A percentile compares a stretch with the other conserved stretches of the same genome.
These are phyloP conservation scores for Amniataba percoides DNA, from an alignment of 2,797 vertebrate genomes.

Conservation along the genomic window DNA sequence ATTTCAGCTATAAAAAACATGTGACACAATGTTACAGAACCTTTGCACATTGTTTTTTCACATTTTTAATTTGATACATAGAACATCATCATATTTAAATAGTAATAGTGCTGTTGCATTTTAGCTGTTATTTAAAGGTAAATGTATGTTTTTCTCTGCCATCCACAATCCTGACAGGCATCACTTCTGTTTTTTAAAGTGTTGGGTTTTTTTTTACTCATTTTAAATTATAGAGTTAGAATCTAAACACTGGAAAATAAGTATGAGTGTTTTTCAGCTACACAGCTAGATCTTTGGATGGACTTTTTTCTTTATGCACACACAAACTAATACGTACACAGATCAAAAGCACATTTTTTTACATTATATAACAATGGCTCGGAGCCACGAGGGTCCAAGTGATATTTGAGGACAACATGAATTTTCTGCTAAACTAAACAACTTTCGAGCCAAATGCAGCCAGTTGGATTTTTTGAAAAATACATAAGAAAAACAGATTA, in stretches of 20 bases:
- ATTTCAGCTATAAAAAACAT: slow-evolving; percentile 21
- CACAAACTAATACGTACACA: background rate
- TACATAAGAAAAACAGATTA: slow-evolving; percentile 52
- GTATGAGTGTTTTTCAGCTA: background rate
- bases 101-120: background rate
- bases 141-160: background rate
- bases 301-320: background rate
- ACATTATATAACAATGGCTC: slow-evolving; percentile 48
- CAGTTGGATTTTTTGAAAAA: slow-evolving; percentile 26
- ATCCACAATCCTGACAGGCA: background rate
- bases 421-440: slow-evolving; percentile 61
- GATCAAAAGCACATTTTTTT: slow-evolving; percentile 21
- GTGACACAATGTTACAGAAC: background rate
- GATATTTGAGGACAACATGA: slow-evolving; percentile 49
- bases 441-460: slow-evolving; percentile 48
- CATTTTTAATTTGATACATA: slow-evolving; percentile 6
- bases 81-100: too few relatives aligned
- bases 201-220: background rate
- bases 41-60: slow-evolving; percentile 2
- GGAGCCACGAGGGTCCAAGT: slow-evolving; percentile 40
- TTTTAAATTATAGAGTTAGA: background rate
- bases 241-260: background rate
- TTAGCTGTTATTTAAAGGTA: background rate
- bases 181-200: background rate
- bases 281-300: background rate